Percentiles rank a stretch among this genome's conserved stretches.
Evolutionary conservation across 2,797 vertebrate species (phyloP).

Genomic region (Sebastes hubbsi): DNA sequence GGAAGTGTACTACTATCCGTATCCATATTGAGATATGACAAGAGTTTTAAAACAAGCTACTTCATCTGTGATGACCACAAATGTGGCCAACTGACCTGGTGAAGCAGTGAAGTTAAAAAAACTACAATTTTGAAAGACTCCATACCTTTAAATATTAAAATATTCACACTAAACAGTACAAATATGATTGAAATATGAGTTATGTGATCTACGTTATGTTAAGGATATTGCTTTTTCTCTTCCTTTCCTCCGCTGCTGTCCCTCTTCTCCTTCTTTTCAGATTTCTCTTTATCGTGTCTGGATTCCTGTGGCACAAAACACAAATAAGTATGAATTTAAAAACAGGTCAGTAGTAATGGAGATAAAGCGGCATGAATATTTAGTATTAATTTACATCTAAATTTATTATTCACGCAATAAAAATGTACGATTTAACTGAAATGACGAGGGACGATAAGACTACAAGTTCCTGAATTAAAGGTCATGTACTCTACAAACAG

Average conservation of each 20-base stretch:
- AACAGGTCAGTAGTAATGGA: background rate
- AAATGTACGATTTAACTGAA: background rate
- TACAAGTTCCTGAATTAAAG: background rate
- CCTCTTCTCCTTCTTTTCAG: conserved; percentile 96
- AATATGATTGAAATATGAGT: background rate
- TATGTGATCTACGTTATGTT: conserved; percentile 13
- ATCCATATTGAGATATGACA: background rate
- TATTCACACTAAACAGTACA: background rate
- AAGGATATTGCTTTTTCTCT: conserved; percentile 99
- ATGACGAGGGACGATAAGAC: background rate
- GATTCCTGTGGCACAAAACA: conserved; percentile 85
- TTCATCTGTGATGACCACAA: background rate
- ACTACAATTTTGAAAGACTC: background rate
- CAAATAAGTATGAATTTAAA: background rate
- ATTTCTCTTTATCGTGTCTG: conserved; percentile 94
- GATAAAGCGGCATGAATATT: background rate
- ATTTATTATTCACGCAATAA: background rate
- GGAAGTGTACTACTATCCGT: background rate
- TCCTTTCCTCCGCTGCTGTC: conserved; percentile 93
- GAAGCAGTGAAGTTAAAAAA: background rate
- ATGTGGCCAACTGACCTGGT: background rate
- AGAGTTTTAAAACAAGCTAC: background rate
- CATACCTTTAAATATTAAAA: background rate
- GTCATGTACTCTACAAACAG: background rate
- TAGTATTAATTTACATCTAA: background rate